Evolutionary conservation across 2,797 vertebrate species (phyloP).

Genomic region (Aplochiton taeniatus): DNA sequence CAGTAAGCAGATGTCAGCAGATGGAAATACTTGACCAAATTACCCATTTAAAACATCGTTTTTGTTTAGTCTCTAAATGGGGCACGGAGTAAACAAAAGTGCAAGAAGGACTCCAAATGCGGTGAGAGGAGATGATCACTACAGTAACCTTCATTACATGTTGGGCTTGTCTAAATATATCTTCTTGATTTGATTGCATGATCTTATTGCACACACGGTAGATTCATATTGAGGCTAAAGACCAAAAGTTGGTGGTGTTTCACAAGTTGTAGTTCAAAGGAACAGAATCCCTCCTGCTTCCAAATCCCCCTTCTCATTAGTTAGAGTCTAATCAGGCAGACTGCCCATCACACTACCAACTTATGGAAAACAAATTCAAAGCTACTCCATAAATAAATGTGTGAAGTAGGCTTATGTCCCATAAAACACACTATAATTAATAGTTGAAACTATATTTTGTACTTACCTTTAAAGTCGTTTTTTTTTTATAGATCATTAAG

Average conservation of each 20-base stretch:
- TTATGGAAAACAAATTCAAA: conserved; percentile 38
- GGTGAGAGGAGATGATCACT: too few species aligned
- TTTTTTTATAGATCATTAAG: conserved; percentile 34
- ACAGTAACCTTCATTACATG: too few species aligned
- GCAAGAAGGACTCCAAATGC: too few species aligned
- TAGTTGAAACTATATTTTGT: conserved; percentile 37
- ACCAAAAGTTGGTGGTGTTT: conserved; percentile 3
- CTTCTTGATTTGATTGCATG: too few species aligned
- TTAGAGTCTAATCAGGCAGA: neutral
- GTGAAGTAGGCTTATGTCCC: conserved; percentile 19
- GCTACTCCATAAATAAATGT: conserved; percentile 28
- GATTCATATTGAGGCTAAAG: too few species aligned
- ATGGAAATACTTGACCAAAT: too few species aligned
- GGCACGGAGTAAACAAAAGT: too few species aligned
- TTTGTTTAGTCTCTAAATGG: too few species aligned
- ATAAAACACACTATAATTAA: conserved; percentile 39
- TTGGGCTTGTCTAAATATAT: too few species aligned
- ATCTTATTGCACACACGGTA: too few species aligned
- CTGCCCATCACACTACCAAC: conserved; percentile 9
- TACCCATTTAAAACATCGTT: too few species aligned
- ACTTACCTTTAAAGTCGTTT: conserved; percentile 26
- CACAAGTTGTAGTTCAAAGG: conserved; percentile 14
- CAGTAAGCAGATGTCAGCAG: too few species aligned
- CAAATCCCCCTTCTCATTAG: neutral
- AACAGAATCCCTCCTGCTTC: conserved; percentile 3